A percentile compares a stretch with the other conserved stretches of the same genome.
phyloP scores from a whole-genome alignment of 2,797 vertebrate genomes.

The Ctenochaetus hawaiiensis region DNA sequence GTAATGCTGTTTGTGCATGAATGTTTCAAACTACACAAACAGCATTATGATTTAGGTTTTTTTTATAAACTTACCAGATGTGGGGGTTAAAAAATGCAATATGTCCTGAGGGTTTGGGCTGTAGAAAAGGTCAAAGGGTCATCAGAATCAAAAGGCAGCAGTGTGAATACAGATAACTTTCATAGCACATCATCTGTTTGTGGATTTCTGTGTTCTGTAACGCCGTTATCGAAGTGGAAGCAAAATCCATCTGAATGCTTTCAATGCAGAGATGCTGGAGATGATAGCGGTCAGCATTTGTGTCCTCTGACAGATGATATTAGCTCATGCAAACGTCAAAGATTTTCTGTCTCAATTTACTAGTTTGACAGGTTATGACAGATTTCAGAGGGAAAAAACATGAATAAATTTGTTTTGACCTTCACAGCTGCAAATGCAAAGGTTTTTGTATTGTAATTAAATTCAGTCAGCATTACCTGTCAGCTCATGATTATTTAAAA shows the following conservation, averaged over 20 bases:
- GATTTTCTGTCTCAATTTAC: background rate
- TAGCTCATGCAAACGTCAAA: background rate
- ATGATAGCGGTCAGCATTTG: background rate
- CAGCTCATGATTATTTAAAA: background rate
- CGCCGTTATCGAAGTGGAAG: background rate
- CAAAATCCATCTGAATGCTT: slow-evolving; percentile 5
- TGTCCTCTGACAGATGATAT: slow-evolving; percentile 7
- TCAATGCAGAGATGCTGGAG: slow-evolving; percentile 2
- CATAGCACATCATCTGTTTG: background rate
- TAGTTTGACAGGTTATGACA: background rate
- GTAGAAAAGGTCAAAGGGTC: background rate
- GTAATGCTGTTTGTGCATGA: background rate
- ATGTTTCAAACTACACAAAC: background rate
- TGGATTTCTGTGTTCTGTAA: background rate
- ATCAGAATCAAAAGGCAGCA: background rate
- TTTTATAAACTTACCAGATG: background rate
- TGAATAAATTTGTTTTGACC: background rate
- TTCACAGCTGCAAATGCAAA: background rate
- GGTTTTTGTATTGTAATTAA: background rate
- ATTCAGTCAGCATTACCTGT: background rate
- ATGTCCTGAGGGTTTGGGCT: background rate
- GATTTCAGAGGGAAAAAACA: background rate
- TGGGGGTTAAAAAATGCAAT: background rate
- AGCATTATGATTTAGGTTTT: background rate
- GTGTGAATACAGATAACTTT: slow-evolving; percentile 3